phyloP scores from a whole-genome alignment of 1,140 invertebrate genomes.

The Augochlora pura region DNA sequence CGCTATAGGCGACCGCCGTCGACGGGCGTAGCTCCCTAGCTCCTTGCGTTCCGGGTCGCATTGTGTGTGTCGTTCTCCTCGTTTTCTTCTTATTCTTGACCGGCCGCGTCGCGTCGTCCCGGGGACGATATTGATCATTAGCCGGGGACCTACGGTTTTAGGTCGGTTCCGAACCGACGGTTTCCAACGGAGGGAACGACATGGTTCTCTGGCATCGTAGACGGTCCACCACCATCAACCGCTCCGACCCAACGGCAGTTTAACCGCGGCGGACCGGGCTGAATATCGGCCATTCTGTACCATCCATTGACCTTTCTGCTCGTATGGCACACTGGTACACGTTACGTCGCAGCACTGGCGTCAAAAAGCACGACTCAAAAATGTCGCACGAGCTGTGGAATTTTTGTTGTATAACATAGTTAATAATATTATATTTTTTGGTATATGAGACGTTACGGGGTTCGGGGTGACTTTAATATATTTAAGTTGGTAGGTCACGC shows the following conservation, averaged over 20 bases:
- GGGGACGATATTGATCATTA: slow-evolving; percentile 9
- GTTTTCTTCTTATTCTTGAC: slow-evolving; percentile 7
- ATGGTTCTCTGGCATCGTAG: not conserved
- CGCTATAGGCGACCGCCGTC: not conserved
- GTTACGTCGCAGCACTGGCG: too few relatives aligned
- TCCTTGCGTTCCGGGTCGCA: not conserved
- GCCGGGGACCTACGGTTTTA: not conserved
- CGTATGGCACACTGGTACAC: not conserved
- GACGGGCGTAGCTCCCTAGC: not conserved
- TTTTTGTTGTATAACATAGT: too few relatives aligned
- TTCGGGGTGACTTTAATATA: too few relatives aligned
- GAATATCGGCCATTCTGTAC: not conserved
- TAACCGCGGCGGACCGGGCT: not conserved
- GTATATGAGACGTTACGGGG: too few relatives aligned
- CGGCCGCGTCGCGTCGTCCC: not conserved
- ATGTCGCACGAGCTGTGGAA: too few relatives aligned
- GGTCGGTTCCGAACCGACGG: not conserved
- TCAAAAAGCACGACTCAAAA: too few relatives aligned
- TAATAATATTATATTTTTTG: too few relatives aligned
- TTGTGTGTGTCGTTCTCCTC: not conserved
- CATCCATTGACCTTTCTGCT: not conserved
- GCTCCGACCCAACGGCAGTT: not conserved
- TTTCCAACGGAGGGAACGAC: not conserved
- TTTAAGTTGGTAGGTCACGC: too few relatives aligned
- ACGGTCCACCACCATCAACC: not conserved